A percentile compares a stretch with the other conserved stretches of the same genome.
These are phyloP conservation scores for Speoplatyrhinus poulsoni DNA, from an alignment of 2,113 vertebrate genomes.

Conservation along the genomic window DNA sequence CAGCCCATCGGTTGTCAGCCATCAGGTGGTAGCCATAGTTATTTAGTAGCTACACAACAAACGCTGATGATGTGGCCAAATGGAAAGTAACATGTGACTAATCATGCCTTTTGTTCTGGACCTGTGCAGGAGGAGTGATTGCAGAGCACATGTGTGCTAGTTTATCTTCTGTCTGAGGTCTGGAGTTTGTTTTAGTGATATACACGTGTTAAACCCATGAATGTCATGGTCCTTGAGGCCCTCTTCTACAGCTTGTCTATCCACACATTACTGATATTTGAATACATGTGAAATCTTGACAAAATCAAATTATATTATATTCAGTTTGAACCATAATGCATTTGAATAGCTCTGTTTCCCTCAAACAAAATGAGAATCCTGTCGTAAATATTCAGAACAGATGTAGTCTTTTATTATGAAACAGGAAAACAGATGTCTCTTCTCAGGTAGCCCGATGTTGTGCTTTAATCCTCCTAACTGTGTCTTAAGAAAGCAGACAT, in stretches of 20 bases:
- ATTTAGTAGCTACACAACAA: not conserved
- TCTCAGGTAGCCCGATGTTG: constrained; percentile 1
- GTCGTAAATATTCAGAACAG: constrained; percentile 17
- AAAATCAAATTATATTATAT: not conserved
- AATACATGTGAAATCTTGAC: not conserved
- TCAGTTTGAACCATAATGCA: too few species aligned
- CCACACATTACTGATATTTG: not conserved
- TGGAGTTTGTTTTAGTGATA: not conserved
- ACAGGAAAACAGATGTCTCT: constrained; percentile 1
- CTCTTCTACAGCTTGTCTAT: not conserved
- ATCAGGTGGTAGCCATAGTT: not conserved
- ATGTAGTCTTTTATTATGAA: not conserved
- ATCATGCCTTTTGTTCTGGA: constrained; percentile 13
- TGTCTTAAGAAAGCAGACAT: not conserved
- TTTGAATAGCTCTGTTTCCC: too few species aligned
- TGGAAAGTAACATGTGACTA: constrained; percentile 4
- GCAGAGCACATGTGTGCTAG: not conserved
- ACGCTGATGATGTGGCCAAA: constrained; percentile 3
- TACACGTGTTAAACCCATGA: not conserved
- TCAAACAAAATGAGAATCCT: constrained; percentile 4
- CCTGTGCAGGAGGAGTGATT: not conserved
- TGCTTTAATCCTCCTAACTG: too few species aligned
- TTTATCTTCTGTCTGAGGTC: not conserved
- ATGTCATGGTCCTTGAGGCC: not conserved
- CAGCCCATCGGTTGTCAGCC: constrained; percentile 2